Base-by-base conservation (phyloP, 2,113 vertebrate species). In the Bubo scandiacus region DNA sequence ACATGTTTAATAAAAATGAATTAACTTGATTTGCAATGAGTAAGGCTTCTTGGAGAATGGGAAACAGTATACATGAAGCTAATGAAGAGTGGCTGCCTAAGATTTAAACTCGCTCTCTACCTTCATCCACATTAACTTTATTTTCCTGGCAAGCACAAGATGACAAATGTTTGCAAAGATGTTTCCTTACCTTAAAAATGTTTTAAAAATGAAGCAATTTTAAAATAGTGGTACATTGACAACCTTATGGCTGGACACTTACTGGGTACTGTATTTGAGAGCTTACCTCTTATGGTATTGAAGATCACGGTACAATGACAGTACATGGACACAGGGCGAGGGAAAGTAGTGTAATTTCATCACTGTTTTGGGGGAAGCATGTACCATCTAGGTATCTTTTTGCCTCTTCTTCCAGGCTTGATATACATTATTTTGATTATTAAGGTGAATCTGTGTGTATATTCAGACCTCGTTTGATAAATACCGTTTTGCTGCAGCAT, bases 251-350 rank as follows among this genome's bases (percentile, higher is more conserved):
- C 29, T 81, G 55, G 15, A 52, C 19, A 14, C 47, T 63, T 38
- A 34, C 7, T 25, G 12, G 18, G 9, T 2, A 29, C 38, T 49
- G 7, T 82, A 27, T 68, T 68, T 71, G 65, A 11, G 66, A 52
- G 21, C 20, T 86, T 42, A 29, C 27, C 22, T 52, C 12, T 47
- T 38, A 0, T 4, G 1, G 11, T 42, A 34, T 8, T 65, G 25
- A 71, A 51, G 25, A 30, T 66, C 29, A 36, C 16, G 55, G 40
- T 49, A 19, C 16, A 49, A 16, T 36, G 12, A 65, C 9, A 88
- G 51, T 45, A 47, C 26, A 6, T 6, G 4, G 34, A 47, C 3
- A 10, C 1, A 3, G 3, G 12, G 25, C 1, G 18, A 1, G 2
- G 4, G 43, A n/a, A 42, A 22, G 2, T 0, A 9, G 8, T 19